Base-by-base conservation (phyloP, 2,888 invertebrate genomes). In the Eumerus sabulonum region DNA sequence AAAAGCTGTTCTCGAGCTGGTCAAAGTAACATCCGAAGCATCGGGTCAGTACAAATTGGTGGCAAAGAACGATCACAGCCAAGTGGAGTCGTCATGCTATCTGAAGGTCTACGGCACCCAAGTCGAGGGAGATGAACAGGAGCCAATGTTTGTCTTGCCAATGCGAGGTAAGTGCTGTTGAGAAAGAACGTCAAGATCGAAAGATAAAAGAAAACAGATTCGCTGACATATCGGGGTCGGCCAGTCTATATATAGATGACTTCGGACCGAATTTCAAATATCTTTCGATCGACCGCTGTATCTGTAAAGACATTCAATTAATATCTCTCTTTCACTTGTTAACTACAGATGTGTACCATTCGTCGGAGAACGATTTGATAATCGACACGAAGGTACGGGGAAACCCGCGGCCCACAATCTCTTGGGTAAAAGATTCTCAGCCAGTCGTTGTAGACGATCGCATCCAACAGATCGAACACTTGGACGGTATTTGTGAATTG, bases 1-100 rank as follows among this genome's bases (percentile, higher is more conserved):
- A 9, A 90, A 94, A 72, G 93, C 94, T 18, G 93, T 93, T 45
- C 86, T 96, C 57, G 95, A 96, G 89, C 91, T 96, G 13, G 86
- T 92, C 19, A 92, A 93, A 77, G 93, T 93, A 0, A 90, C 91
- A 1, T 88, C 92, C 0, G 91, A 90, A 74, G 94, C 95, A 87
- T 92, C 93, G 2, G 96, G 94, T n/a, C 93, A 95, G 83, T 96
- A 96, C 85, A 92, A 93, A 19, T 96, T 96, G 85, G 90, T 94
- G 4, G 96, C 94, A 40, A 92, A 91, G 84, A 96, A 96, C 87
- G 91, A 92, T 68, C 91, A 93, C 84, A 95, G 95, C 48, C 91
- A 92, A 81, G 90, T 93, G 7, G 92, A 91, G 48, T 93, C 94
- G n/a, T 92, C 93, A 18, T 94, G 95, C 53, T 92, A 92, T 84